Percentiles rank a stretch among this genome's conserved stretches.
phyloP scores from a whole-genome alignment of 2,888 invertebrate species.

The Marronus borbonicus region DNA sequence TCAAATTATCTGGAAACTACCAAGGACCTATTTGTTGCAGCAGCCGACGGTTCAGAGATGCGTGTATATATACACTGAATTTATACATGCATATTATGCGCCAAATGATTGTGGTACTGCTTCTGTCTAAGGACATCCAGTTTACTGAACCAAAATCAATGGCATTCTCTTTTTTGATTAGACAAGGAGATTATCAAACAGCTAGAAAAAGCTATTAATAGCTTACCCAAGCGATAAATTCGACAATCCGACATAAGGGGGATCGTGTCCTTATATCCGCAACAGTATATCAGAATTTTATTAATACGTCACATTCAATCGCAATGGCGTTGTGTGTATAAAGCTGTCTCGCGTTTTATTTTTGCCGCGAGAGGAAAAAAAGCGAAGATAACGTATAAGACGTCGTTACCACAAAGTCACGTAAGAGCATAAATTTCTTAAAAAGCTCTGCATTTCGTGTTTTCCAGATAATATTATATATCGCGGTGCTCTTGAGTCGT shows the following conservation, averaged over 20 bases:
- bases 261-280: slow-evolving; percentile 58
- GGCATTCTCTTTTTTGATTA: no score
- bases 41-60: no score
- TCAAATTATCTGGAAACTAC: no score
- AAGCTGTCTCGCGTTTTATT: not conserved
- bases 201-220: slow-evolving; percentile 55
- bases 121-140: no score
- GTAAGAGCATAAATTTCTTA: slow-evolving; percentile 22
- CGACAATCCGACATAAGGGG: slow-evolving; percentile 58
- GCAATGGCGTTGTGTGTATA: slow-evolving; percentile 17
- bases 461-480: slow-evolving; percentile 18
- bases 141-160: no score
- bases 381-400: slow-evolving; percentile 7
- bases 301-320: slow-evolving; percentile 54
- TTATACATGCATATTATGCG: no score
- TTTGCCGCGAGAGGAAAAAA: not conserved
- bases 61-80: no score
- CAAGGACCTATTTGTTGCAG: no score
- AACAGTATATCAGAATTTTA: slow-evolving; percentile 56
- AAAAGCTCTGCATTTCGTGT: not conserved
- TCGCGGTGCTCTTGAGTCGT: not conserved
- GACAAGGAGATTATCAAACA: no score
- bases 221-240: slow-evolving; percentile 58
- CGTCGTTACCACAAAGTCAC: slow-evolving; percentile 4
- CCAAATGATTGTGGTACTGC: no score